Percentiles rank a stretch among this genome's conserved stretches.
These are phyloP conservation scores for Nasonia giraulti DNA, from an alignment of 1,140 invertebrate species.

Conservation along the genomic window DNA sequence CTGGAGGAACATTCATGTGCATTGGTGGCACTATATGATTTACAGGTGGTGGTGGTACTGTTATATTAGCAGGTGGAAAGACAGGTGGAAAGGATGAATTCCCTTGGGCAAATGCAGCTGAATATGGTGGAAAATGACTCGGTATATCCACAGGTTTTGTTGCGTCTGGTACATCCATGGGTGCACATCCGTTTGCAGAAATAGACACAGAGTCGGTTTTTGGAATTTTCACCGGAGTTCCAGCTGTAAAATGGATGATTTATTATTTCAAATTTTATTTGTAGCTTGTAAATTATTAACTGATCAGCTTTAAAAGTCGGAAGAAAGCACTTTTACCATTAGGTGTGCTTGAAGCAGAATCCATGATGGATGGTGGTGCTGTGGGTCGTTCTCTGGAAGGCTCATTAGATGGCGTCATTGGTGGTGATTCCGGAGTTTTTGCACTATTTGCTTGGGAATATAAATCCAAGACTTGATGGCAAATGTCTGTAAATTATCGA, in stretches of 20 bases:
- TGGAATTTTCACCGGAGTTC: slow-evolving; percentile 62
- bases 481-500: slow-evolving; percentile 83
- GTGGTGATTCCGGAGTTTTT: slow-evolving; percentile 78
- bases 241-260: slow-evolving; percentile 52
- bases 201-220: slow-evolving; percentile 61
- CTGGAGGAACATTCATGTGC: slow-evolving; percentile 59
- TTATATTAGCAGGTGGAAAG: slow-evolving; percentile 69
- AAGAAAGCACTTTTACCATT: slow-evolving; percentile 61
- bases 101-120: slow-evolving; percentile 61
- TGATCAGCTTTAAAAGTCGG: too few relatives aligned
- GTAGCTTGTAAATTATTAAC: too few relatives aligned
- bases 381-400: slow-evolving; percentile 62
- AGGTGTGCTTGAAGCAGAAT: slow-evolving; percentile 65
- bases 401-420: slow-evolving; percentile 72
- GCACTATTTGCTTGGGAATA: slow-evolving; percentile 82
- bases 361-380: slow-evolving; percentile 59
- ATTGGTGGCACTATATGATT: slow-evolving; percentile 70
- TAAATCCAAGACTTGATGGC: slow-evolving; percentile 95
- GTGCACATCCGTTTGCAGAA: slow-evolving; percentile 65
- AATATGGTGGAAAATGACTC: slow-evolving; percentile 64
- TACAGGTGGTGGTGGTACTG: slow-evolving; percentile 69
- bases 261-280: too few relatives aligned
- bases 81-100: slow-evolving; percentile 64
- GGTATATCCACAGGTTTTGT: slow-evolving; percentile 64
- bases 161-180: slow-evolving; percentile 59